Conservation (phyloP, 2,113 vertebrate species). For the Oreochromis tanganicae region DNA sequence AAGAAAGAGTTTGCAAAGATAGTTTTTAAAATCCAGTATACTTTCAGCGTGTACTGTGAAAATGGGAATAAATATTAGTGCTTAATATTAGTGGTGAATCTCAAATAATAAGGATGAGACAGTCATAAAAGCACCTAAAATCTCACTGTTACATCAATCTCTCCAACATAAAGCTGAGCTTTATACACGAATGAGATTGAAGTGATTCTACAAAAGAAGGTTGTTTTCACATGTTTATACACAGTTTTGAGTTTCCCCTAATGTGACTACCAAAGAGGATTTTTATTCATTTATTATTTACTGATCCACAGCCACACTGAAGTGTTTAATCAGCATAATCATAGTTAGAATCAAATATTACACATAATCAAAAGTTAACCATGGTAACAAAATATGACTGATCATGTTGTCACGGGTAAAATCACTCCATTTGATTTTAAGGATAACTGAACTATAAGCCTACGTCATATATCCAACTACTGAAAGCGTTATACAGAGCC, state of each 20-base stretch:
- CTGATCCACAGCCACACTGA: background rate
- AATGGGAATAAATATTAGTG: background rate
- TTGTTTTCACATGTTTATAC: background rate
- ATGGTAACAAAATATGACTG: background rate
- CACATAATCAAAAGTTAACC: background rate
- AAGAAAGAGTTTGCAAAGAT: background rate
- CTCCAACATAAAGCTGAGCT: background rate
- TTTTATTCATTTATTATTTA: background rate
- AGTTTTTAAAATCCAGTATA: background rate
- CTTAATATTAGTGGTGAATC: background rate
- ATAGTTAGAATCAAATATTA: background rate
- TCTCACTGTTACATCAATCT: background rate
- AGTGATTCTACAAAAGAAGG: background rate
- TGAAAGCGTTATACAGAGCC: background rate
- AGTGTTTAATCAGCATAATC: background rate
- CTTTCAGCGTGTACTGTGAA: background rate
- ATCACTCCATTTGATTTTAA: background rate
- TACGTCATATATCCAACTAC: background rate
- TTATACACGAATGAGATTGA: background rate
- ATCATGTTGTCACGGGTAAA: background rate
- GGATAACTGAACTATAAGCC: background rate
- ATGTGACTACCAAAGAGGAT: background rate
- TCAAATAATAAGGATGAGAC: background rate
- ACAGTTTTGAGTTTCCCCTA: background rate
- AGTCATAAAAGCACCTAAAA: background rate